phyloP scores from a whole-genome alignment of 1,140 invertebrate species.

The Lordiphosa mommai region DNA sequence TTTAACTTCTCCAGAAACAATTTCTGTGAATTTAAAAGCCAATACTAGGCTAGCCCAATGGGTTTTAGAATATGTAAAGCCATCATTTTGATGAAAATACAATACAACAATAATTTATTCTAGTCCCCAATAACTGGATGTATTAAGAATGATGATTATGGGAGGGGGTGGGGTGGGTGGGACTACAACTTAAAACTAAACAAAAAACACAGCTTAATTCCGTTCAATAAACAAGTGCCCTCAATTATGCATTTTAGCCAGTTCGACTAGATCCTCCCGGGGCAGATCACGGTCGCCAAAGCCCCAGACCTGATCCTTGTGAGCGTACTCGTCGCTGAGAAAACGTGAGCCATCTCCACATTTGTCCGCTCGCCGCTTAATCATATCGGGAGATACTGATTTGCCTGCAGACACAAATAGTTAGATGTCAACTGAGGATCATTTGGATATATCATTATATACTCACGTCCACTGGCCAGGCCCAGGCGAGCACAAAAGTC shows the following conservation, averaged over 20 bases:
- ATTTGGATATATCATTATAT: no score
- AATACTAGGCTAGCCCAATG: no score
- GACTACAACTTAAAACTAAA: constrained; percentile 49
- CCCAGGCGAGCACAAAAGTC: constrained; percentile 86
- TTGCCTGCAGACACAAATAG: constrained; percentile 79
- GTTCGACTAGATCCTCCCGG: constrained; percentile 80
- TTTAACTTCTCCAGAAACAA: no score
- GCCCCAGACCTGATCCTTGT: constrained; percentile 81
- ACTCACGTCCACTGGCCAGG: constrained; percentile 87
- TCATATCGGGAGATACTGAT: constrained; percentile 84
- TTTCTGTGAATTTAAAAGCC: no score
- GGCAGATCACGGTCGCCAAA: constrained; percentile 82
- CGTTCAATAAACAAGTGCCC: constrained; percentile 8
- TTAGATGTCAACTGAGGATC: neutral
- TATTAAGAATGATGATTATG: constrained; percentile 10
- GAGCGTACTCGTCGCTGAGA: constrained; percentile 63
- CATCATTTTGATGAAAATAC: no score
- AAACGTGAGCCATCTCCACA: constrained; percentile 84
- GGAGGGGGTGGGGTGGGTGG: constrained; percentile 8
- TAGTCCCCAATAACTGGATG: neutral
- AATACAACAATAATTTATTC: no score
- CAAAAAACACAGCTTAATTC: constrained; percentile 21
- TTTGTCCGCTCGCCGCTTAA: constrained; percentile 82
- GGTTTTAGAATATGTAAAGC: no score
- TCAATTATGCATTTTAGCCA: constrained; percentile 80